phyloP scores from a whole-genome alignment of 2,888 invertebrate species.

The Elysia crispata region DNA sequence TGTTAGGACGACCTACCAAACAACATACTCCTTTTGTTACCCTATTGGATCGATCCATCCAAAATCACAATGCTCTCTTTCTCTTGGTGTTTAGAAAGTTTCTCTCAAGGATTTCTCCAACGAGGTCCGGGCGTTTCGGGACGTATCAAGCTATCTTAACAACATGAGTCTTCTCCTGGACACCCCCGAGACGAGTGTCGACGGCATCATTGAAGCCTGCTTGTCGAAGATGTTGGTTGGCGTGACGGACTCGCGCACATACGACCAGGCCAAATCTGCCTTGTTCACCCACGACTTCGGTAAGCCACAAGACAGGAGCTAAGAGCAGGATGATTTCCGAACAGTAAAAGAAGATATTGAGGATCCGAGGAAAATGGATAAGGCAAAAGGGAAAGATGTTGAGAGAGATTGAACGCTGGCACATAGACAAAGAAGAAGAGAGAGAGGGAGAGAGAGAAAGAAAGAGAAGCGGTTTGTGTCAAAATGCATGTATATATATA shows the following conservation, averaged over 20 bases:
- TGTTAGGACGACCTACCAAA: too few species aligned
- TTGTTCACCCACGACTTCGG: slow-evolving; percentile 78
- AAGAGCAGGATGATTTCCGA: not conserved
- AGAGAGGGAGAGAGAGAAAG: too few species aligned
- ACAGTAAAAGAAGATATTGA: too few species aligned
- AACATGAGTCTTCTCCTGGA: slow-evolving; percentile 81
- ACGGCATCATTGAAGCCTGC: slow-evolving; percentile 80
- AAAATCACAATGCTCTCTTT: too few species aligned
- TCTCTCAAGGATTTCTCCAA: slow-evolving; percentile 82
- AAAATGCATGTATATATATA: too few species aligned
- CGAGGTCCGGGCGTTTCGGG: slow-evolving; percentile 81
- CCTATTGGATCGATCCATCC: too few species aligned
- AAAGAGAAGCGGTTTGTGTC: too few species aligned
- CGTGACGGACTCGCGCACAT: slow-evolving; percentile 56
- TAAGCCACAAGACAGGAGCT: slow-evolving; percentile 49
- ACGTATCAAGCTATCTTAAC: slow-evolving; percentile 81
- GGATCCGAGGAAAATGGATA: too few species aligned
- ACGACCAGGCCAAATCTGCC: slow-evolving; percentile 76
- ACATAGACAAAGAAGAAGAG: too few species aligned
- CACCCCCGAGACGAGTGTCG: slow-evolving; percentile 79
- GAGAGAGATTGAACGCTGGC: too few species aligned
- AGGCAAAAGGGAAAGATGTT: too few species aligned
- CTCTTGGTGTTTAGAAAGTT: slow-evolving; percentile 76
- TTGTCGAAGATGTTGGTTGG: slow-evolving; percentile 72
- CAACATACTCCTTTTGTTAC: too few species aligned